A percentile compares a stretch with the other conserved stretches of the same genome.
phyloP scores from a whole-genome alignment of 2,888 invertebrate genomes.

The Cheilosia urbana region DNA sequence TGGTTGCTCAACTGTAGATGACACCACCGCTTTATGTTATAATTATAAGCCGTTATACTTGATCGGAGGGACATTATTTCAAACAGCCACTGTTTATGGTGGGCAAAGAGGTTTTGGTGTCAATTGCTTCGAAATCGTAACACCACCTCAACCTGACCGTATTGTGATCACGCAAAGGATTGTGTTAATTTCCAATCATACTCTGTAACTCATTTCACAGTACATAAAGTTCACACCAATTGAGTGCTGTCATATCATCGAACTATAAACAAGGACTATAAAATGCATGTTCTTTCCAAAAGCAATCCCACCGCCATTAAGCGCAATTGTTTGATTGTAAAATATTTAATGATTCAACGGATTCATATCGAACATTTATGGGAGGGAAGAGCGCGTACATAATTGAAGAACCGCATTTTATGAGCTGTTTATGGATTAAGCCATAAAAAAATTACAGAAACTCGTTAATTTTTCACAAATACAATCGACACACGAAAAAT shows the following conservation, averaged over 20 bases:
- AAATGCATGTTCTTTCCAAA: conserved; percentile 29
- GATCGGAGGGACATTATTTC: not conserved
- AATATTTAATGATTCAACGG: conserved; percentile 44
- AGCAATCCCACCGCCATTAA: conserved; percentile 30
- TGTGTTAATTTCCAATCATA: not conserved
- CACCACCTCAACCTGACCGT: too few species aligned
- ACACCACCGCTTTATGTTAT: too few species aligned
- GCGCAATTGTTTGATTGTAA: conserved; percentile 39
- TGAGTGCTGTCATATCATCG: conserved; percentile 10
- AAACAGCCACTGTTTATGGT: not conserved
- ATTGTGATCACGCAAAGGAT: too few species aligned
- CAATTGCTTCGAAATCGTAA: not conserved
- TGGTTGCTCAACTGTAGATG: too few species aligned
- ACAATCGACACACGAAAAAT: not conserved
- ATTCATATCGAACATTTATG: not conserved
- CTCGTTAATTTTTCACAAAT: conserved; percentile 11
- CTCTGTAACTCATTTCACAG: not conserved
- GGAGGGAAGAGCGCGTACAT: conserved; percentile 20
- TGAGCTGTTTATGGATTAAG: conserved; percentile 55
- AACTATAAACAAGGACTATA: conserved; percentile 13
- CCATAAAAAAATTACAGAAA: conserved; percentile 55
- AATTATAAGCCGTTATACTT: not conserved
- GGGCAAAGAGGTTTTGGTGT: not conserved
- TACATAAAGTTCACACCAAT: conserved; percentile 14
- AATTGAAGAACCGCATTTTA: conserved; percentile 38